Conservation (phyloP, 2,113 vertebrate species). For the Myotis davidii region DNA sequence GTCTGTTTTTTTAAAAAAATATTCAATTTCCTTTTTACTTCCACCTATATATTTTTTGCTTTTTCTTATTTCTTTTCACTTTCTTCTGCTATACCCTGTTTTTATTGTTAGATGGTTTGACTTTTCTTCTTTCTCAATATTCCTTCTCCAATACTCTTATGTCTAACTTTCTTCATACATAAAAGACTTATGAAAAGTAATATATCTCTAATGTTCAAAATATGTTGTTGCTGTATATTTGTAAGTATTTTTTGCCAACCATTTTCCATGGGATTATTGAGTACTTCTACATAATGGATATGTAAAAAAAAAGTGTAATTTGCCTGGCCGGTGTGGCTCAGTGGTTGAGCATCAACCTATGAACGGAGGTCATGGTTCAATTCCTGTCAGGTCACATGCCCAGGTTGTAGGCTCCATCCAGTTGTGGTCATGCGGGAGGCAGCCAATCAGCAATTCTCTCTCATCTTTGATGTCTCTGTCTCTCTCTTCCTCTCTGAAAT, state of each 20-base stretch:
- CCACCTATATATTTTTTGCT: background rate
- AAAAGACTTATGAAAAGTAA: background rate
- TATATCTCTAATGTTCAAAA: background rate
- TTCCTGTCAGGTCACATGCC: too few species aligned
- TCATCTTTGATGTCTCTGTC: too few species aligned
- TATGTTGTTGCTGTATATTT: background rate
- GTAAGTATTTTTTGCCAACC: background rate
- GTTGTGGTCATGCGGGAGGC: too few species aligned
- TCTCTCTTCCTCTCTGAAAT: too few species aligned
- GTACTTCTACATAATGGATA: background rate
- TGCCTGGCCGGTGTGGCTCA: too few species aligned
- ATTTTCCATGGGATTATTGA: background rate
- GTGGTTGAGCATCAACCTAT: too few species aligned
- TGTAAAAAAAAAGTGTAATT: background rate
- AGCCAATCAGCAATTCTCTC: too few species aligned
- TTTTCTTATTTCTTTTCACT: slow-evolving; percentile 2
- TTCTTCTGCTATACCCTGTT: background rate
- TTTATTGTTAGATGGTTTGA: background rate
- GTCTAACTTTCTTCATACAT: background rate
- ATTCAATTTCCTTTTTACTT: background rate
- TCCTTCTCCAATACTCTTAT: background rate
- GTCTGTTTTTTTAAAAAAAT: background rate
- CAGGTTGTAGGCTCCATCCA: too few species aligned
- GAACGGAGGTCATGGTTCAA: too few species aligned
- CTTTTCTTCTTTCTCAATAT: background rate